These are phyloP conservation scores for Solenopsis invicta DNA, from an alignment of 1,140 invertebrate species.

Conservation along the genomic window DNA sequence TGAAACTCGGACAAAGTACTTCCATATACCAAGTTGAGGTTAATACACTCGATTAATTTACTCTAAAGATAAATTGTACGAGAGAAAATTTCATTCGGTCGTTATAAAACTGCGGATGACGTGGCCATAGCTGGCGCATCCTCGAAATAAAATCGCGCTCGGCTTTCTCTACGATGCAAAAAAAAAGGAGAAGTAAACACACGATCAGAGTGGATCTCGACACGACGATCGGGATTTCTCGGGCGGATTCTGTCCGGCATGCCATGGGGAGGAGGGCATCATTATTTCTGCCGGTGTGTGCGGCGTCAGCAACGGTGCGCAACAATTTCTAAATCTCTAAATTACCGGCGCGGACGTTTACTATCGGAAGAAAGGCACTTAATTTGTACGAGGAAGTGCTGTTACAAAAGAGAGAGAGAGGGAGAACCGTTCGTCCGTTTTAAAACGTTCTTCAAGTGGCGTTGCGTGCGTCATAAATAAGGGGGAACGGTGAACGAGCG, in stretches of 20 bases:
- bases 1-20: slow-evolving; percentile 10
- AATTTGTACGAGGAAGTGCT: slow-evolving; percentile 75
- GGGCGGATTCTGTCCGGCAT: slow-evolving; percentile 3
- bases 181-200: background rate
- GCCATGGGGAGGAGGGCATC: background rate
- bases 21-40: background rate
- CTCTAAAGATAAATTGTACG: background rate
- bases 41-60: slow-evolving; percentile 24
- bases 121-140: background rate
- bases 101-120: background rate
- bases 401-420: slow-evolving; percentile 67
- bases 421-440: slow-evolving; percentile 72
- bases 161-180: background rate
- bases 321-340: slow-evolving; percentile 78
- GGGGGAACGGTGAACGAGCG: slow-evolving; percentile 55
- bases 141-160: background rate
- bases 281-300: slow-evolving; percentile 29
- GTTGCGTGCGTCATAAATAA: slow-evolving; percentile 77
- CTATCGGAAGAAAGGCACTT: slow-evolving; percentile 77
- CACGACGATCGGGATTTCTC: slow-evolving; percentile 26
- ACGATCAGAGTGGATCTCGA: background rate
- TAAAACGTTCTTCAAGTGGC: slow-evolving; percentile 70
- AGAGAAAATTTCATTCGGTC: background rate
- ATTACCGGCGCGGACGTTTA: slow-evolving; percentile 75
- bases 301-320: slow-evolving; percentile 33